Evolutionary conservation across 2,113 vertebrate species (phyloP).

Genomic region (Pycnonotus jocosus): DNA sequence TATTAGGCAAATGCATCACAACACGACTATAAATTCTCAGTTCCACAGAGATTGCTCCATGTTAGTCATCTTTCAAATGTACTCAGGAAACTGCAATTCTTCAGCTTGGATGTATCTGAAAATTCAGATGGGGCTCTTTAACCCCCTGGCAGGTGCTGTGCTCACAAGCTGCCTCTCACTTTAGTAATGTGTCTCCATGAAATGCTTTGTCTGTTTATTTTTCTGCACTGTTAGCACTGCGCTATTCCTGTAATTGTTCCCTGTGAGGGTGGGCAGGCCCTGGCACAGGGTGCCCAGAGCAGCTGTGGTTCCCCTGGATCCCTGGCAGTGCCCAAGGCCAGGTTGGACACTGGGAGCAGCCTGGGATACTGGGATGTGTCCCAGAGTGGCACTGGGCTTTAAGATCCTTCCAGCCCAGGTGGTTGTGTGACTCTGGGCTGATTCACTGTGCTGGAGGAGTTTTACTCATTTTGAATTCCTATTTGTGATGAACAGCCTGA

Average conservation of each 20-base stretch:
- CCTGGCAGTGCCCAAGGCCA: neutral
- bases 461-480: neutral
- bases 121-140: neutral
- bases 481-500: neutral
- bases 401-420: neutral
- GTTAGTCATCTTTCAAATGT: neutral
- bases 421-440: neutral
- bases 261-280: fast-evolving
- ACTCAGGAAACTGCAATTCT: neutral
- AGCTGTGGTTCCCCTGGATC: neutral
- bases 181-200: neutral
- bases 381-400: neutral
- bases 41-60: neutral
- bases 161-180: neutral
- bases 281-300: fast-evolving
- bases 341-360: neutral
- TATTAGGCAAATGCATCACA: neutral
- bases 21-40: neutral
- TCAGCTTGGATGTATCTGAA: neutral
- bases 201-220: neutral
- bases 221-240: neutral
- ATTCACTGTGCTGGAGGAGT: neutral
- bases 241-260: neutral
- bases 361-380: neutral
- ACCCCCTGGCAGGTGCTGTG: neutral